Base-by-base conservation (phyloP, 1,140 invertebrate genomes). In the Solenopsis fugax region DNA sequence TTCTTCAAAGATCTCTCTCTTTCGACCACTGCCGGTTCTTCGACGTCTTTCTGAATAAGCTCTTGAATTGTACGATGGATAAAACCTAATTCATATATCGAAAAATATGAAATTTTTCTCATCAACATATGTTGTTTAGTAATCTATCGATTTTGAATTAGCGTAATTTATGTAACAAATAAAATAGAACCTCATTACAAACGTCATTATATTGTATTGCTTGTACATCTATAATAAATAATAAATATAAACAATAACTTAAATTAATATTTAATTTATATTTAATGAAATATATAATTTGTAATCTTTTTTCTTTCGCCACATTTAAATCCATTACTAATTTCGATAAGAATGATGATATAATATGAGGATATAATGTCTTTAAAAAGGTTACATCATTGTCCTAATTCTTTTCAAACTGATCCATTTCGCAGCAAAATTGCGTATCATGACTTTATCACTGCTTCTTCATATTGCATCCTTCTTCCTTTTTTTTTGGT, bases 1-100 rank as follows among this genome's bases (percentile, higher is more conserved):
- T 80, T 95, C 93, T 21, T 94, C 92, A 41, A 93, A 94, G 45
- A 93, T 92, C n/a, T 94, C 91, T 1, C 87, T 92, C 60, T 94
- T 94, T 0, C 92, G 91, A 0, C 94, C 93, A 67, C 91, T 91
- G 0, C 93, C 93, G 64, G 81, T 91, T 41, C 92, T 81, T 77
- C 93, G 90, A 9, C 81, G 87, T 73, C 92, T 90, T 69, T 93
- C 92, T 12, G 87, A 80, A 88, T 86, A 92, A n/a, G 60, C 21
- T 60, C 24, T 60, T 60, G 7, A 6, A 52, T 50, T 56, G 5
- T 13, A 21, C 12, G 5, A 37, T n/a, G 50, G 41, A 48, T 21
- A 34, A 73, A 60, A 34, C 9, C 69, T 84, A 50, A 54, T 71
- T 16, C 6, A 58, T 41, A 13, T 29, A 29, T 2, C 29, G n/a